A percentile compares a stretch with the other conserved stretches of the same genome.
Evolutionary conservation across 2,888 invertebrate genomes (phyloP).

Genomic region (Aphrophora alni): DNA sequence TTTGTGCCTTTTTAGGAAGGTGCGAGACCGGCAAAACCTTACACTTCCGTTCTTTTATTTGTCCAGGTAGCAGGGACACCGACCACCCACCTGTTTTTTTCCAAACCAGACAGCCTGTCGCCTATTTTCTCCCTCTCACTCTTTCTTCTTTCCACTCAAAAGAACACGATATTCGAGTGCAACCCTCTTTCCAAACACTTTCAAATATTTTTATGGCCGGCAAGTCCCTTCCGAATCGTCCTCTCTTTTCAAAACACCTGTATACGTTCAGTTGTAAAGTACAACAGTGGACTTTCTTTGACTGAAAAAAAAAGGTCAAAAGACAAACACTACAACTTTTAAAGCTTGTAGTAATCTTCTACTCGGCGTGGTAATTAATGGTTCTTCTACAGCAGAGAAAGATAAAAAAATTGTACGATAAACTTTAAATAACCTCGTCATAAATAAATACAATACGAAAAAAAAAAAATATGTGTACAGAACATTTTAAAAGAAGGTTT

Average conservation of each 20-base stretch:
- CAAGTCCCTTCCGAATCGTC: background rate
- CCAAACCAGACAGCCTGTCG: background rate
- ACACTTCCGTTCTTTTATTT: background rate
- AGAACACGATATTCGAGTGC: background rate
- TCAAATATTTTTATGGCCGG: background rate
- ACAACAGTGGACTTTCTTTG: background rate
- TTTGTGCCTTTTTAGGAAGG: background rate
- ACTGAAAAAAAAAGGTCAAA: background rate
- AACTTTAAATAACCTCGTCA: no score
- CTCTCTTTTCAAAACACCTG: background rate
- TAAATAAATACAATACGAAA: no score
- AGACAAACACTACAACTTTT: background rate
- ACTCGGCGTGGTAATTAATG: no score
- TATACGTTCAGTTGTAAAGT: background rate
- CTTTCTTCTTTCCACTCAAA: background rate
- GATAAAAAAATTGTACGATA: no score
- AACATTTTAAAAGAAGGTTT: no score
- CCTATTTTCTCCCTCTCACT: background rate
- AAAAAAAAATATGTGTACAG: no score
- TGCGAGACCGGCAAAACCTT: background rate
- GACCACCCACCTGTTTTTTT: background rate
- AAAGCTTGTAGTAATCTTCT: background rate
- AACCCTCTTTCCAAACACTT: background rate
- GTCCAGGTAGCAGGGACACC: background rate
- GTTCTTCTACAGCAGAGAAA: no score